Evolutionary conservation across 2,888 invertebrate genomes (phyloP).

Genomic region (Hymenopus coronatus): DNA sequence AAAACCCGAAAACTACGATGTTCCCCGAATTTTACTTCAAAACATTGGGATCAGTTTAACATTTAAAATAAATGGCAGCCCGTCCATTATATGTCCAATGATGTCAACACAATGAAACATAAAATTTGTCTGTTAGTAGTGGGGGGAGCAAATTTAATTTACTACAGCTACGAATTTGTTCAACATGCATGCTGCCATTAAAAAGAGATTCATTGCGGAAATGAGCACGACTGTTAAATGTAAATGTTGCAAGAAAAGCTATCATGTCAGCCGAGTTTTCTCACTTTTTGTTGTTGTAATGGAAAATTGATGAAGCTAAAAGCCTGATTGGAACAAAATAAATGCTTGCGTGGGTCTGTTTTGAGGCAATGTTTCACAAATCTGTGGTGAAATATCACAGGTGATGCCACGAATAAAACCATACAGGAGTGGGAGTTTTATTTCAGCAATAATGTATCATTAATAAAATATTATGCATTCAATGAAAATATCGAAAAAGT

Average conservation of each 20-base stretch:
- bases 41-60: not conserved
- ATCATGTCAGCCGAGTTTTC: not conserved
- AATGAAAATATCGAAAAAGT: too few species aligned
- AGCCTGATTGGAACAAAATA: not conserved
- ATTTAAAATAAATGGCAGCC: not conserved
- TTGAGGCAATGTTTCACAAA: too few species aligned
- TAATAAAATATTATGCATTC: too few species aligned
- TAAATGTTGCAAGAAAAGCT: not conserved
- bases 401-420: too few species aligned
- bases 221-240: not conserved
- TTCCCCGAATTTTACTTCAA: not conserved
- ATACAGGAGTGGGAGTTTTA: too few species aligned
- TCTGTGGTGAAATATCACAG: too few species aligned
- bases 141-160: not conserved
- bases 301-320: not conserved
- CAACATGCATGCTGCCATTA: not conserved
- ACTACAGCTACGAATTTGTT: not conserved
- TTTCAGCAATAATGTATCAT: too few species aligned
- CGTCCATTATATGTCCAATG: not conserved
- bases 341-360: too few species aligned
- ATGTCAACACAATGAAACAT: not conserved
- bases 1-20: not conserved
- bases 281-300: not conserved
- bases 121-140: not conserved
- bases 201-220: not conserved